Percentiles rank a stretch among this genome's conserved stretches.
phyloP scores from a whole-genome alignment of 2,888 invertebrate genomes.

The Julus scanicus region DNA sequence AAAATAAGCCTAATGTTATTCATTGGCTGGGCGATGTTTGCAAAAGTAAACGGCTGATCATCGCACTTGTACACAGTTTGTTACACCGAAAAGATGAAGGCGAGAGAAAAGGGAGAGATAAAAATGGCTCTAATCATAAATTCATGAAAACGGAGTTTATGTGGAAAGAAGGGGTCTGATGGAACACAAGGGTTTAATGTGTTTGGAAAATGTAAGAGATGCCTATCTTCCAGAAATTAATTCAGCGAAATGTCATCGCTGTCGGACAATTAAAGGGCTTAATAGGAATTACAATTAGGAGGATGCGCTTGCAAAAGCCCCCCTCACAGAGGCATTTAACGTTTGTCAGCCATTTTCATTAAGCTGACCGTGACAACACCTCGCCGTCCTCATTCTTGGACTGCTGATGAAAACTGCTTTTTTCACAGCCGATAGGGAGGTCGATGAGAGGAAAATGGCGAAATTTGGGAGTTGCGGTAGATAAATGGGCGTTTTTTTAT shows the following conservation, averaged over 20 bases:
- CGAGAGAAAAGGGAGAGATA: not conserved
- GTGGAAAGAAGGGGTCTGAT: too few species aligned
- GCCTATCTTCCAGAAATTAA: not conserved
- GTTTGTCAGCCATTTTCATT: not conserved
- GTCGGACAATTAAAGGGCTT: slow-evolving; percentile 19
- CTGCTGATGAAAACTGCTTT: not conserved
- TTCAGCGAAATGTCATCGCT: slow-evolving; percentile 21
- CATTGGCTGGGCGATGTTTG: slow-evolving; percentile 5
- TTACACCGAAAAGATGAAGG: too few species aligned
- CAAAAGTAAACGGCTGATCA: not conserved
- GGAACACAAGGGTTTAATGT: too few species aligned
- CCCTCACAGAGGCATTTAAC: not conserved
- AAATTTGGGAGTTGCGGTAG: too few species aligned
- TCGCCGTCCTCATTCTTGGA: not conserved
- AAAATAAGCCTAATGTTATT: slow-evolving; percentile 20
- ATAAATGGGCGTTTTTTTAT: too few species aligned
- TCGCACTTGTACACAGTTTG: too few species aligned
- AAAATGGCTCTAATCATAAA: slow-evolving; percentile 18
- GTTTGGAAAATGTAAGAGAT: not conserved
- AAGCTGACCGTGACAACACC: slow-evolving; percentile 10
- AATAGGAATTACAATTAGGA: slow-evolving; percentile 33
- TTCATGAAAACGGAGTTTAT: slow-evolving; percentile 10
- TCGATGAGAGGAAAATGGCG: not conserved
- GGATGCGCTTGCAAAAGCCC: not conserved
- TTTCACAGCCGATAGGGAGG: not conserved